phyloP scores from a whole-genome alignment of 2,888 invertebrate species.

The Allacma fusca region DNA sequence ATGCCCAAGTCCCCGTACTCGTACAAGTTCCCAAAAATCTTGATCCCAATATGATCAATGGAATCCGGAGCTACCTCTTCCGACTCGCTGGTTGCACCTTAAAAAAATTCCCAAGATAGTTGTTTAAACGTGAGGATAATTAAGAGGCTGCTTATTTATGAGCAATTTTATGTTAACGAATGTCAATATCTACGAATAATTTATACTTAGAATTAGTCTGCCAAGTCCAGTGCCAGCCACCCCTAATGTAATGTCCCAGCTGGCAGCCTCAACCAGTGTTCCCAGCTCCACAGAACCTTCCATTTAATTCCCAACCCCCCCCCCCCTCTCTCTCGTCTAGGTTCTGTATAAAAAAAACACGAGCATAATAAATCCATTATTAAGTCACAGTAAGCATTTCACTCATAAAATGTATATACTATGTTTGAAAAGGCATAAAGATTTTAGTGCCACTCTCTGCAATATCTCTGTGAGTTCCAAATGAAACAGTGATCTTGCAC shows the following conservation, averaged over 20 bases:
- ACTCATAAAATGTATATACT: too few relatives aligned
- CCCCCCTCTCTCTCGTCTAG: too few relatives aligned
- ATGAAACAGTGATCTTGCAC: too few relatives aligned
- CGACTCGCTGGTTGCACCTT: slow-evolving; percentile 40
- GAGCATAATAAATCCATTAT: too few relatives aligned
- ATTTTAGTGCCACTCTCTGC: too few relatives aligned
- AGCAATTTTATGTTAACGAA: too few relatives aligned
- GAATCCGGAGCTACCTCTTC: slow-evolving; percentile 52
- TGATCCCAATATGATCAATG: slow-evolving; percentile 57
- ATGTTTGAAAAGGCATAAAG: too few relatives aligned
- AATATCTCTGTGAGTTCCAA: too few relatives aligned
- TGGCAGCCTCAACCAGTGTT: slow-evolving; percentile 51
- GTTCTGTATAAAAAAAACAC: too few relatives aligned
- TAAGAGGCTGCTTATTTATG: too few relatives aligned
- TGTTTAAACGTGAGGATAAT: not conserved
- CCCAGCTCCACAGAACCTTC: not conserved
- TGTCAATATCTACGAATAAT: not conserved
- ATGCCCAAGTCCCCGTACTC: slow-evolving; percentile 59
- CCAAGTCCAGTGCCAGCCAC: slow-evolving; percentile 55
- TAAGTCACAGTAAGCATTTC: too few relatives aligned
- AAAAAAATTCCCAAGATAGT: not conserved
- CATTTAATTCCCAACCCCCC: too few relatives aligned
- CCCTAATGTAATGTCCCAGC: slow-evolving; percentile 59
- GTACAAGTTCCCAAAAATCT: slow-evolving; percentile 56
- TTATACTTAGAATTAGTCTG: slow-evolving; percentile 44